Evolutionary conservation across 2,888 invertebrate genomes (phyloP).

Genomic region (Synergus japonicus): DNA sequence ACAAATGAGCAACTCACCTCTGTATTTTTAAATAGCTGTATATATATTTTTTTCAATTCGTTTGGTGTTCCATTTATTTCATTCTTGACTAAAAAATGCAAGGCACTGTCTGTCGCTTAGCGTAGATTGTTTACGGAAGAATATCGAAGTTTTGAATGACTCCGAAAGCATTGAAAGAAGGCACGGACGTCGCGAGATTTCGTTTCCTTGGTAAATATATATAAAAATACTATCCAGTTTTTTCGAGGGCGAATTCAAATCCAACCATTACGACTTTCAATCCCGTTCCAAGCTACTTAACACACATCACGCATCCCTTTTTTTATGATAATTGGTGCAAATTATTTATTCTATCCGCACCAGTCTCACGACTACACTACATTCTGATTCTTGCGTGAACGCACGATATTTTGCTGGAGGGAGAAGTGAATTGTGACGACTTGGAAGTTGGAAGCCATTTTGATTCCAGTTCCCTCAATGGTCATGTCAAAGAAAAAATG

Average conservation of each 20-base stretch:
- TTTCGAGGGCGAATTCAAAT: neutral
- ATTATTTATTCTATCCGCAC: conserved; percentile 24
- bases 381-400: conserved; percentile 16
- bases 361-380: conserved; percentile 30
- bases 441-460: conserved; percentile 4
- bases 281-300: neutral
- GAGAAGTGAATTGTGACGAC: conserved; percentile 24
- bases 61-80: neutral
- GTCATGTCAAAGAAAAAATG: conserved; percentile 30
- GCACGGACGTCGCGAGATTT: conserved; percentile 17
- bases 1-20: conserved; percentile 13
- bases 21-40: conserved; percentile 7
- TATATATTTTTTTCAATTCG: neutral
- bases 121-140: conserved; percentile 31
- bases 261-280: conserved; percentile 4
- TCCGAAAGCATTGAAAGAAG: conserved; percentile 8
- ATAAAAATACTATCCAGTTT: conserved; percentile 32
- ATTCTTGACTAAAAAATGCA: neutral
- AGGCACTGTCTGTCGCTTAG: neutral
- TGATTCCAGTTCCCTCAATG: conserved; percentile 31
- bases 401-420: conserved; percentile 25
- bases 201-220: conserved; percentile 30
- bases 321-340: conserved; percentile 22
- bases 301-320: conserved; percentile 3
- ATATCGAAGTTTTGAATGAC: neutral